These are phyloP conservation scores for Neodiprion fabricii DNA, from an alignment of 1,140 invertebrate genomes.

Conservation along the genomic window DNA sequence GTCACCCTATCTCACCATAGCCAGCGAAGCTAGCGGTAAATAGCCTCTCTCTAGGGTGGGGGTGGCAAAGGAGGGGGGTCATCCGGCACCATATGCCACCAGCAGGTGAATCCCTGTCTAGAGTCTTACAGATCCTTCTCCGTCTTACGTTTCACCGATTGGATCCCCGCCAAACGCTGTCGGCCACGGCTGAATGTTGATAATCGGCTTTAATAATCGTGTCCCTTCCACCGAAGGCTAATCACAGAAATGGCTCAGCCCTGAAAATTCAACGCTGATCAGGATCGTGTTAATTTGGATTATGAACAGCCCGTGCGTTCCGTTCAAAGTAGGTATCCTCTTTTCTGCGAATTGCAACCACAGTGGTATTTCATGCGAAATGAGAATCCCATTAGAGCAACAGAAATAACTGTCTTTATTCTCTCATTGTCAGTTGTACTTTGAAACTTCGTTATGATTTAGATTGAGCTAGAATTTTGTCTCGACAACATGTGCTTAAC, in stretches of 20 bases:
- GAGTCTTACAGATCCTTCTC: constrained; percentile 26
- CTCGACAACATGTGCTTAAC: too few relatives aligned
- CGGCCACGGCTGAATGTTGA: constrained; percentile 7
- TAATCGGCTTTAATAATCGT: not conserved
- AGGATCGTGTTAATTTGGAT: not conserved
- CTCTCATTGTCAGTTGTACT: too few relatives aligned
- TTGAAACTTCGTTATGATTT: too few relatives aligned
- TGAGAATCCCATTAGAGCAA: too few relatives aligned
- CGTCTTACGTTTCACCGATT: constrained; percentile 37
- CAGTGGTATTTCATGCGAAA: too few relatives aligned
- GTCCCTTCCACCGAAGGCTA: not conserved
- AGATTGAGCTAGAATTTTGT: too few relatives aligned
- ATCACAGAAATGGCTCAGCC: not conserved
- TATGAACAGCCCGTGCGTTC: too few relatives aligned
- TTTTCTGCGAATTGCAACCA: too few relatives aligned
- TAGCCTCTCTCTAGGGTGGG: constrained; percentile 24
- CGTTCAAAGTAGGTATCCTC: too few relatives aligned
- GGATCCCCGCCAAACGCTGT: constrained; percentile 37
- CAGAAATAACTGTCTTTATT: too few relatives aligned
- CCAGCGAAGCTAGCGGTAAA: constrained; percentile 20
- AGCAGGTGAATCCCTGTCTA: constrained; percentile 28
- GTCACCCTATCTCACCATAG: constrained; percentile 51
- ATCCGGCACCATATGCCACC: constrained; percentile 24
- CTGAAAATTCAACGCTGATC: not conserved
- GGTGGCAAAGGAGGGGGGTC: constrained; percentile 31